Evolutionary conservation across 2,113 vertebrate species (phyloP), one percentile per base, ranked within the genome.

Genomic region (Hassar affinis): DNA sequence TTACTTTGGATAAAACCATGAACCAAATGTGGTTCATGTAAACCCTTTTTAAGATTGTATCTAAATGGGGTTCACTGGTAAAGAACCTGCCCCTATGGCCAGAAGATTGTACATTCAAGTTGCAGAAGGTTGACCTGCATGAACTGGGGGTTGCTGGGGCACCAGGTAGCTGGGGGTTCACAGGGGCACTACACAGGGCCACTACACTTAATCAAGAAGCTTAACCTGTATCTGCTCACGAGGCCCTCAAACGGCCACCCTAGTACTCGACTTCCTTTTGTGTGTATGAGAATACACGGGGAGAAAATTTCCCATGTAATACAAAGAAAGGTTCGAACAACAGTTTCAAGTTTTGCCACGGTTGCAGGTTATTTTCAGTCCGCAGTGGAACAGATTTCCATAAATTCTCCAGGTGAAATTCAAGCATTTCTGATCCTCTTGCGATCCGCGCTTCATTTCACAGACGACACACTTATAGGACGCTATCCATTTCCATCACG

Each of bases 401-500:
- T 7, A 52, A 47, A 4, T 59, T 45, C 38, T 69, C 12, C 76
- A 49, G 42, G 27, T 84, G 83, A 79, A 84, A 84, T 72, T 59
- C 30, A 66, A 84, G 76, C 47, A 25, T 56, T 74, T 59, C 35
- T 42, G 20, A 25, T 54, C 75, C 11, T 69, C 33, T 30, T 38
- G 20, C 9, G 49, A 80, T 52, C 78, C 33, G 7, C 45, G 17
- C 25, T 59, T 14, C 35, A 10, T 42, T 64, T 69, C 49, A n/a
- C 51, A 64, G 30, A 25, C 18, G 52, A 78, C 75, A 69, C 75
- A 25, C n/a, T 79, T 59, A 14, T 6, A 72, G 42, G 78, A 45
- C 51, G 4, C 66, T 84, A 84, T 84, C 77, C 1, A 27, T 69
- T 84, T 84, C 77, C 12, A 62, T 47, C 68, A 17, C 10, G 9